phyloP scores from a whole-genome alignment of 2,797 vertebrate genomes.

The Lepidocolaptes lacrymiger region DNA sequence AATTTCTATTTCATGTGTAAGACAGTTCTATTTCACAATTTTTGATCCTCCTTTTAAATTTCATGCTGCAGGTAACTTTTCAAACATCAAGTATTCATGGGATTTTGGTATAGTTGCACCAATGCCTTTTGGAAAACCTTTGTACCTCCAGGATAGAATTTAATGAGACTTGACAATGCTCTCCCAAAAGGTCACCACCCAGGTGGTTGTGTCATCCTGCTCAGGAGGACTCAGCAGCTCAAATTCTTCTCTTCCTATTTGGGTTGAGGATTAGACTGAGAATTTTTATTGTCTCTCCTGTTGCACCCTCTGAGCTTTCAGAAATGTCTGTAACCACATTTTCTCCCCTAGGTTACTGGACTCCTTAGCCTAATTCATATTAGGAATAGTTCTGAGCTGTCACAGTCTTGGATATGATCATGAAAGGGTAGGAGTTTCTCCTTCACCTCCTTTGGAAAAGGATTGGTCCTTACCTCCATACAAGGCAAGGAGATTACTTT shows the following conservation, averaged over 20 bases:
- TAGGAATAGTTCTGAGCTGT: background rate
- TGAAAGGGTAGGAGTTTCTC: background rate
- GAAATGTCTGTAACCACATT: background rate
- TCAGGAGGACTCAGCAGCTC: background rate
- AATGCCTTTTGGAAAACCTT: background rate
- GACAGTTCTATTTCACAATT: background rate
- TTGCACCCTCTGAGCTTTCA: background rate
- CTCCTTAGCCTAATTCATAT: background rate
- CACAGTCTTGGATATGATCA: background rate
- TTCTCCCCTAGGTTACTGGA: background rate
- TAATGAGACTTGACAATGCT: background rate
- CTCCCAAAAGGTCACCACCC: background rate
- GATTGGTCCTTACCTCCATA: background rate
- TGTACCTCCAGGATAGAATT: background rate
- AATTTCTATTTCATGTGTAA: background rate
- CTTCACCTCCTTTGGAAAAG: background rate
- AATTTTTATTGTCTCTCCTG: background rate
- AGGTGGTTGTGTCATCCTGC: background rate
- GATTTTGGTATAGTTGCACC: background rate
- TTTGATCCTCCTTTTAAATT: background rate
- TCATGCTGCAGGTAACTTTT: background rate
- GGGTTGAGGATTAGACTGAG: background rate
- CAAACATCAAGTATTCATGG: background rate
- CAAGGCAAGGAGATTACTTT: background rate
- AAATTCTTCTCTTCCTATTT: background rate